Evolutionary conservation across 2,113 vertebrate genomes (phyloP).

Genomic region (Rhabdomys dilectus): DNA sequence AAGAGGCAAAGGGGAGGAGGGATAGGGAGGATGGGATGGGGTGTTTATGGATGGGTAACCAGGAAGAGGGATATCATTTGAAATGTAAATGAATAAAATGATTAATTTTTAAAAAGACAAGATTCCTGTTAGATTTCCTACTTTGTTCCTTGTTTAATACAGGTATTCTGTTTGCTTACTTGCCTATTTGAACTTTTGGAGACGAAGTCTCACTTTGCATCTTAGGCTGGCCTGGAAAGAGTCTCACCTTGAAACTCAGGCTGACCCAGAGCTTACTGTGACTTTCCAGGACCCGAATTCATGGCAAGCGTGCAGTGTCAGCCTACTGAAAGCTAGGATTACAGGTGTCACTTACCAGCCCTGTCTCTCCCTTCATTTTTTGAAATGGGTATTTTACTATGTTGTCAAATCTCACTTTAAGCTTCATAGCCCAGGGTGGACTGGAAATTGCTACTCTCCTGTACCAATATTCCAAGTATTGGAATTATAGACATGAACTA

Average conservation of each 20-base stretch:
- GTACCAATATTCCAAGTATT: neutral
- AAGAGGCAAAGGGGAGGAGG: too few species aligned
- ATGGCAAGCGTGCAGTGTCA: neutral
- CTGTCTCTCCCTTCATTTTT: neutral
- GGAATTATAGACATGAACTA: neutral
- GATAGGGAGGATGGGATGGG: too few species aligned
- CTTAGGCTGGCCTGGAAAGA: neutral
- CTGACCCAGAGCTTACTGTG: neutral
- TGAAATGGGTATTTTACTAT: neutral
- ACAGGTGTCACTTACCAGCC: neutral
- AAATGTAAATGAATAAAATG: too few species aligned
- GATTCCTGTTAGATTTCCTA: neutral
- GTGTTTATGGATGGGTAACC: too few species aligned
- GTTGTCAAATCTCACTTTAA: neutral
- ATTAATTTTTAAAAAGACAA: neutral
- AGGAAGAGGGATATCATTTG: too few species aligned
- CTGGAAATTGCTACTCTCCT: neutral
- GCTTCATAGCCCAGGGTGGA: neutral
- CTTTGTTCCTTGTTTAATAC: slow-evolving; percentile 6
- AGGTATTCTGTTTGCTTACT: neutral
- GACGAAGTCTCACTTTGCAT: neutral
- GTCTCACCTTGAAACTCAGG: neutral
- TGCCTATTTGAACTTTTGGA: neutral
- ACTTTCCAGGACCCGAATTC: neutral
- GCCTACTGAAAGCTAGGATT: neutral